Evolutionary conservation across 2,113 vertebrate genomes (phyloP).

Genomic region (Engraulis encrasicolus): DNA sequence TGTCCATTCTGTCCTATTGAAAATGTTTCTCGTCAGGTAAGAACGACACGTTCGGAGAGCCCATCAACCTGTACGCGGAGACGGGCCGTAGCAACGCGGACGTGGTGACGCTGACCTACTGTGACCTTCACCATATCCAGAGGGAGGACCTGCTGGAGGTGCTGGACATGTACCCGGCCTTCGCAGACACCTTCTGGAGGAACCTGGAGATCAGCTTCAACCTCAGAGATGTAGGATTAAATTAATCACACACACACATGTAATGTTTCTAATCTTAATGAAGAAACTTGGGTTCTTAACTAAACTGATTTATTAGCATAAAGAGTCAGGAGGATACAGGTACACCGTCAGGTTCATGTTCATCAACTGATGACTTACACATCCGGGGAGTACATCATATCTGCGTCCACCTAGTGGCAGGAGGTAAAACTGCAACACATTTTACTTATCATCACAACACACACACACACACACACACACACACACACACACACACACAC

Average conservation of each 20-base stretch:
- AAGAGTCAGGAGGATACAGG: too few relatives aligned
- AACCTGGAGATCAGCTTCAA: constrained; percentile 95
- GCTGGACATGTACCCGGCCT: constrained; percentile 90
- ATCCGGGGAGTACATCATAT: too few relatives aligned
- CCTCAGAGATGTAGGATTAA: constrained; percentile 87
- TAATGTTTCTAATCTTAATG: too few relatives aligned
- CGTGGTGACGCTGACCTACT: constrained; percentile 90
- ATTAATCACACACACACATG: neutral
- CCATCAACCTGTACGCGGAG: constrained; percentile 84
- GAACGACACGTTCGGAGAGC: constrained; percentile 93
- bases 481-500: constrained; percentile 81
- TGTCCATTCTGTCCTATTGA: neutral
- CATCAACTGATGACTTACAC: too few relatives aligned
- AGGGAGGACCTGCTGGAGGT: constrained; percentile 93
- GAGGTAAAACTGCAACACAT: too few relatives aligned
- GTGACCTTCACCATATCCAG: constrained; percentile 92
- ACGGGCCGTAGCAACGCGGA: constrained; percentile 91
- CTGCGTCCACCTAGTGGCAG: too few relatives aligned
- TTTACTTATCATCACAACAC: too few relatives aligned
- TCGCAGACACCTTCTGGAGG: constrained; percentile 93
- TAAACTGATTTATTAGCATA: too few relatives aligned
- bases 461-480: too few relatives aligned
- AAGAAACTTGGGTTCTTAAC: too few relatives aligned
- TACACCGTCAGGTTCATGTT: too few relatives aligned
- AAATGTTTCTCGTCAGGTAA: constrained; percentile 77